phyloP scores from a whole-genome alignment of 2,113 vertebrate species.

The Chaenocephalus aceratus region DNA sequence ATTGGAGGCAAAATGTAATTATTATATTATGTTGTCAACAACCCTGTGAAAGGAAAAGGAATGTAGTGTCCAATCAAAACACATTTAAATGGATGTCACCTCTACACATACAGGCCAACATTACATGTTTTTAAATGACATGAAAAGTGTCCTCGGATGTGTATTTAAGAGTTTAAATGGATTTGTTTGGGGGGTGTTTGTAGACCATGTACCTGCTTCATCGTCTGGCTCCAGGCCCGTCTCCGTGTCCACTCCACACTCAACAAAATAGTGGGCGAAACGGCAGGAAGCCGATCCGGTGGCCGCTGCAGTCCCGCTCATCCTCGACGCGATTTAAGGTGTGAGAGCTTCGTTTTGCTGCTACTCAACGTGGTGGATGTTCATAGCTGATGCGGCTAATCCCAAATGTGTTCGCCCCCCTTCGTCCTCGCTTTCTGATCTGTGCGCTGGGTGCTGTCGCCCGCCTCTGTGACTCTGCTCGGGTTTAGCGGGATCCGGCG shows the following conservation, averaged over 20 bases:
- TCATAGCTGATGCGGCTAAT: conserved; percentile 52
- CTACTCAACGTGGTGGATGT: neutral
- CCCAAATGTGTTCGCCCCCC: conserved; percentile 9
- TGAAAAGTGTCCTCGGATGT: neutral
- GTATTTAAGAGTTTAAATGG: neutral
- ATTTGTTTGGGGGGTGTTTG: conserved; percentile 2
- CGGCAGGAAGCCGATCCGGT: conserved; percentile 87
- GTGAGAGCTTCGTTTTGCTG: conserved; percentile 40
- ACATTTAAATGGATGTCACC: conserved; percentile 28
- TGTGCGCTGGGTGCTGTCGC: neutral
- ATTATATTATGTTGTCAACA: conserved; percentile 34
- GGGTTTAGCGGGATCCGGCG: conserved; percentile 54
- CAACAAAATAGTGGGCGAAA: conserved; percentile 94
- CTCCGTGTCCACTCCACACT: conserved; percentile 92
- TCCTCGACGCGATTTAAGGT: conserved; percentile 58
- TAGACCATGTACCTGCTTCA: conserved; percentile 86
- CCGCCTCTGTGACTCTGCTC: conserved; percentile 36
- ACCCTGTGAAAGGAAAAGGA: neutral
- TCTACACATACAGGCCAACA: neutral
- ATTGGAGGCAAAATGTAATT: neutral
- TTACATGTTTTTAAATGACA: neutral
- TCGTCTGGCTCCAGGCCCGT: conserved; percentile 95
- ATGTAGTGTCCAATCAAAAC: conserved; percentile 29
- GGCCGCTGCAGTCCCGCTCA: conserved; percentile 68
- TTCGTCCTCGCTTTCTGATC: neutral